Evolutionary conservation across 2,888 invertebrate genomes (phyloP), one percentile per base, ranked within the genome.

Genomic region (Chelonus formosanus): DNA sequence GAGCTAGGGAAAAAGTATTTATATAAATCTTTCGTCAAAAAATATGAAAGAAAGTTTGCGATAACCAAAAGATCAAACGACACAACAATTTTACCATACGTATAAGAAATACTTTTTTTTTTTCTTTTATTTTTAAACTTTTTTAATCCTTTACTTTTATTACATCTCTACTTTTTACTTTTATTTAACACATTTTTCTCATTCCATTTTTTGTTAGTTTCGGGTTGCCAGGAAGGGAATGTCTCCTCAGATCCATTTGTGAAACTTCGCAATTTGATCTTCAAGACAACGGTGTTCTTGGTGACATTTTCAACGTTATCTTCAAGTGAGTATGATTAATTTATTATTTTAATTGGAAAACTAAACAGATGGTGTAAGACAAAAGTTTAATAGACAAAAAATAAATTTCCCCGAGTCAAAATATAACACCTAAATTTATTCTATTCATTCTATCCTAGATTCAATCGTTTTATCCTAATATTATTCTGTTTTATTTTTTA

Each of bases 201-300:
- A 61, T 70, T 67, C 63, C 62, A 44, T 53, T 52, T 40, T 58
- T 20, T 20, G 20, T n/a, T 47, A 89, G 89, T 63, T 84, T 87
- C 66, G 87, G 89, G 20, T 88, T 87, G 72, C 84, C 86, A 59
- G 90, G 90, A 5, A 86, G 85, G 47, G 81, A 83, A 3, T 91
- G 91, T 79, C 82, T 91, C 59, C 84, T 90, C 62, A 84, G 90
- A 71, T 86, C 88, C 47, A 89, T 91, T 75, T 91, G 91, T 74
- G 91, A 91, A 79, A 87, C 88, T 64, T 86, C 89, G 53, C 85
- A 85, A 40, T 80, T 84, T 50, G 86, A 87, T 63, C 84, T 89
- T 69, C 81, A 85, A 66, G 86, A 89, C 76, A 89, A 90, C 78
- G 91, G 91, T n/a, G 79, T 91, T 7, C 75, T 91, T 61, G 91